These are phyloP conservation scores for Chaetops frenatus DNA, from an alignment of 2,113 vertebrate species.

Conservation along the genomic window DNA sequence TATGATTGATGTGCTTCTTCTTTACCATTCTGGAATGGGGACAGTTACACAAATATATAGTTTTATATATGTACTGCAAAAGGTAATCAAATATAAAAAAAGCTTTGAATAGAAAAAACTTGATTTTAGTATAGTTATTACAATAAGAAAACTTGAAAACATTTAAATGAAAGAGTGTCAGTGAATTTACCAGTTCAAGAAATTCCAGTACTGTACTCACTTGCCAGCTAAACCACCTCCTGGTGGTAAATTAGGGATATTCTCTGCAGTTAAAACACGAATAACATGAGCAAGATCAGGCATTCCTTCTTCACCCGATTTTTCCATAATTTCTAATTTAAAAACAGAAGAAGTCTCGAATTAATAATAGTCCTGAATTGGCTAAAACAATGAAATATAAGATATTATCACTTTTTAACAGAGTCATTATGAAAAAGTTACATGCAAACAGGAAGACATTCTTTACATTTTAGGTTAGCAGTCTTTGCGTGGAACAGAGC, in stretches of 20 bases:
- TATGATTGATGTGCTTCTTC: background rate
- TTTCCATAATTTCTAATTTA: conserved; percentile 89
- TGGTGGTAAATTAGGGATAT: conserved; percentile 90
- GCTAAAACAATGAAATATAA: background rate
- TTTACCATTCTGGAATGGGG: background rate
- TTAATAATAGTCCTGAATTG: background rate
- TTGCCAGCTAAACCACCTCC: conserved; percentile 98
- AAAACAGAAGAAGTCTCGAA: conserved; percentile 40
- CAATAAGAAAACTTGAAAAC: background rate
- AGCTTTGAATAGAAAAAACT: background rate
- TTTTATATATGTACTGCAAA: background rate
- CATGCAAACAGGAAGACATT: background rate
- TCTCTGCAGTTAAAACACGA: conserved; percentile 91
- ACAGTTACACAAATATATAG: background rate
- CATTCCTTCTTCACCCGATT: conserved; percentile 87
- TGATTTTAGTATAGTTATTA: background rate
- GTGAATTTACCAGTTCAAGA: background rate
- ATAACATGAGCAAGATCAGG: conserved; percentile 94
- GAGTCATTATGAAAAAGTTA: background rate
- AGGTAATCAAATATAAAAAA: background rate
- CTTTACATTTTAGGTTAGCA: background rate
- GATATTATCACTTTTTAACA: background rate
- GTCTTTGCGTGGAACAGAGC: background rate
- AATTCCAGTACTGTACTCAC: conserved; percentile 73
- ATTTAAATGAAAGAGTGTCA: background rate